Evolutionary conservation across 23 tunicate species (phyloP).

Genomic region (Trididemnum clinides): DNA sequence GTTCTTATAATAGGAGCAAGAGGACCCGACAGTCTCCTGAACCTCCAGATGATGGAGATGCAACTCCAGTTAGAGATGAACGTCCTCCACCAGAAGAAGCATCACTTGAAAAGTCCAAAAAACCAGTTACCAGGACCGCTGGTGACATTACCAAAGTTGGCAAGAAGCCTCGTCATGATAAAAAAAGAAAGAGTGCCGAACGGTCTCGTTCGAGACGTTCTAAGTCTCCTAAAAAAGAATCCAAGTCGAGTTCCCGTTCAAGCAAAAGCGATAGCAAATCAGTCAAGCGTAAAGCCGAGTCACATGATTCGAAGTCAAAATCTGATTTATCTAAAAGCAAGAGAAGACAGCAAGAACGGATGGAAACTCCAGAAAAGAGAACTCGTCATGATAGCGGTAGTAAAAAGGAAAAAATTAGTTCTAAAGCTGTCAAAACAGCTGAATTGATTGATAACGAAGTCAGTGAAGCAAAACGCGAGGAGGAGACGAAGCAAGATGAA

Average conservation of each 20-base stretch:
- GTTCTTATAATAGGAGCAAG: neutral
- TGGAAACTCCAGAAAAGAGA: neutral
- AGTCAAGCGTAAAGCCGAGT: conserved; percentile 4
- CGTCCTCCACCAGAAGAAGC: conserved; percentile 58
- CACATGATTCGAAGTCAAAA: neutral
- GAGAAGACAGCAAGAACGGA: neutral
- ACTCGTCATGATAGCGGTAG: neutral
- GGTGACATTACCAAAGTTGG: conserved; percentile 38
- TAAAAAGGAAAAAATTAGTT: neutral
- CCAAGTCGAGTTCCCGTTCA: conserved; percentile 7
- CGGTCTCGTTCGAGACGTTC: neutral
- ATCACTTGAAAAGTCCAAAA: neutral
- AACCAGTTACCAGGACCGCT: neutral
- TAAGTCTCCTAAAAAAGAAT: neutral
- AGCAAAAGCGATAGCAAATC: conserved; percentile 1
- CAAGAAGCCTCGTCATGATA: conserved; percentile 27
- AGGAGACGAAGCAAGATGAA: neutral
- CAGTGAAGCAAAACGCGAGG: neutral
- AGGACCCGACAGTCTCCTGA: conserved; percentile 5
- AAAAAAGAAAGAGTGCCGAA: neutral
- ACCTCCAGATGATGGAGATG: conserved; percentile 68
- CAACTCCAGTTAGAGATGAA: conserved; percentile 91
- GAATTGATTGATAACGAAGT: too few species aligned
- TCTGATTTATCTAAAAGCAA: neutral
- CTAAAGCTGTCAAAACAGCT: neutral